These are phyloP conservation scores for Orchesellides sinensis DNA, from an alignment of 2,888 invertebrate genomes.

Conservation along the genomic window DNA sequence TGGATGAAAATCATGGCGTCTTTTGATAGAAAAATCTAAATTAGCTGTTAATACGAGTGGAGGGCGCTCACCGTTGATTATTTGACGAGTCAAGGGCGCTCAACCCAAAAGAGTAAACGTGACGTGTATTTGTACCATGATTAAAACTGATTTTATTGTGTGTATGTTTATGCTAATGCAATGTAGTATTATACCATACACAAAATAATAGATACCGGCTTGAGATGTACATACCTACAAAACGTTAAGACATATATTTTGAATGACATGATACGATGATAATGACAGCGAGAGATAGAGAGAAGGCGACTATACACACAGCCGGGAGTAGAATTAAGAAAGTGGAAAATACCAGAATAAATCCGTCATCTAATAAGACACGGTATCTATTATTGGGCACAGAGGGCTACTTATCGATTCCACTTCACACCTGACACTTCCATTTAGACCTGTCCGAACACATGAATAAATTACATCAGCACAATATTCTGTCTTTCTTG, in stretches of 20 bases:
- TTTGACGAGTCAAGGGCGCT: conserved; percentile 12
- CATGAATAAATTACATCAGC: conserved; percentile 55
- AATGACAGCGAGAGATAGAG: conserved; percentile 20
- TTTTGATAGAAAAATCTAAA: neutral
- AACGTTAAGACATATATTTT: conserved; percentile 36
- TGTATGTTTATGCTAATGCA: too few species aligned
- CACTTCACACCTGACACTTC: conserved; percentile 66
- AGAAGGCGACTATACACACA: conserved; percentile 22
- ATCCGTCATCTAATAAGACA: conserved; percentile 26
- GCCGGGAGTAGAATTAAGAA: neutral
- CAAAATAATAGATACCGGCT: neutral
- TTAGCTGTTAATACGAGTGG: conserved; percentile 1
- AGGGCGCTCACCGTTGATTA: conserved; percentile 11
- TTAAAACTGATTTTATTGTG: neutral
- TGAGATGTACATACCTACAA: conserved; percentile 9
- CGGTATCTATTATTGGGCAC: neutral
- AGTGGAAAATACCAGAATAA: conserved; percentile 39
- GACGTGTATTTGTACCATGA: neutral
- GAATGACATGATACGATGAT: conserved; percentile 39
- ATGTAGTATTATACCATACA: too few species aligned
- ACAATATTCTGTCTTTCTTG: conserved; percentile 1
- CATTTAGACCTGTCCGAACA: conserved; percentile 62
- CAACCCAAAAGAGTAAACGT: too few species aligned
- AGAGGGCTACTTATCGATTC: conserved; percentile 61
- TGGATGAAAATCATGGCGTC: neutral